Conservation (phyloP, 2,888 invertebrate genomes). For the Stenurella melanura region DNA sequence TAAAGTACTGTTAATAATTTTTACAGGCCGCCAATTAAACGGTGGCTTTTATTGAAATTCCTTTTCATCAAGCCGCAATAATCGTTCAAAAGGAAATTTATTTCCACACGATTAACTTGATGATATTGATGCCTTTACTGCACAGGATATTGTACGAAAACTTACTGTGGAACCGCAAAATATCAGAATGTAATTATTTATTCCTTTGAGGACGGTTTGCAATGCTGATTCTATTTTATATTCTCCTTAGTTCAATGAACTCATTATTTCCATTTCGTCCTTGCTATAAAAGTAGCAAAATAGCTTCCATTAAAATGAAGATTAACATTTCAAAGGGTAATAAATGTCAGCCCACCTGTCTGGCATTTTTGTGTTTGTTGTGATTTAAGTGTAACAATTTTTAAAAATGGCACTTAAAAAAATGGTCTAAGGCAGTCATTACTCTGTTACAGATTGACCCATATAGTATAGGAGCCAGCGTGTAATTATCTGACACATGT, state of each 20-base stretch:
- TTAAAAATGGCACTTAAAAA: no score
- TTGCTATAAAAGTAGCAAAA: not conserved
- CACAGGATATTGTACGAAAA: slow-evolving; percentile 45
- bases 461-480: no score
- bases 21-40: slow-evolving; percentile 43
- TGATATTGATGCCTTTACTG: slow-evolving; percentile 47
- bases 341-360: no score
- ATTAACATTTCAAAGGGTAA: no score
- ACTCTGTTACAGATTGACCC: no score
- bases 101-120: slow-evolving; percentile 50
- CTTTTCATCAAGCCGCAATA: slow-evolving; percentile 43
- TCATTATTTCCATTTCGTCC: not conserved
- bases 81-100: slow-evolving; percentile 46
- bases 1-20: slow-evolving; percentile 23
- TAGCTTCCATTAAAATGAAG: no score
- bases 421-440: no score
- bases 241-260: not conserved
- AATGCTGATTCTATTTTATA: not conserved
- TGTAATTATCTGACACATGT: no score
- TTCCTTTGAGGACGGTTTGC: not conserved
- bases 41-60: slow-evolving; percentile 44
- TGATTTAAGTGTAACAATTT: no score
- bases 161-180: not conserved
- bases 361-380: no score
- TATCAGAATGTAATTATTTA: not conserved